A percentile compares a stretch with the other conserved stretches of the same genome.
Evolutionary conservation across 53 echinoderm and acorn worm genomes (phyloP).

Genomic region (Crossaster papposus): DNA sequence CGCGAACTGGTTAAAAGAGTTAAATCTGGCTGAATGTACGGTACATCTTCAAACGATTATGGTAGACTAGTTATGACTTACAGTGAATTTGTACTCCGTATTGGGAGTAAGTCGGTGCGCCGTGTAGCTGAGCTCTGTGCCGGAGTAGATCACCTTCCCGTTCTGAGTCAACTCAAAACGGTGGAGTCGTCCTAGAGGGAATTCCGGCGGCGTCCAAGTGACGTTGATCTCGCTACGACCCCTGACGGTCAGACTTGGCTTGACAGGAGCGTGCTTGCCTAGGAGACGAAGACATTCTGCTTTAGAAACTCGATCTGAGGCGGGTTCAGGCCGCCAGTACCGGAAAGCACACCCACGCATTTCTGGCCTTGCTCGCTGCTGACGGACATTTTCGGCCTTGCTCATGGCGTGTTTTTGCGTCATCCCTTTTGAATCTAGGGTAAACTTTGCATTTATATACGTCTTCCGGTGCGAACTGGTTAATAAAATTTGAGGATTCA

Average conservation of each 20-base stretch:
- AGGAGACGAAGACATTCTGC: neutral
- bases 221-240: constrained; percentile 91
- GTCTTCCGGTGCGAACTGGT: too few species aligned
- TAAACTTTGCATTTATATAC: too few species aligned
- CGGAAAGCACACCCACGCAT: too few species aligned
- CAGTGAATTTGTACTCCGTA: constrained; percentile 93
- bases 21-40: neutral
- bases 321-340: too few species aligned
- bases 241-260: constrained; percentile 78
- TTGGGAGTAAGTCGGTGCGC: constrained; percentile 80
- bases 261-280: constrained; percentile 98
- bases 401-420: too few species aligned
- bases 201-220: constrained; percentile 93
- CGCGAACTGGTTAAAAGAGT: too few species aligned
- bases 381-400: too few species aligned
- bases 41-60: too few species aligned
- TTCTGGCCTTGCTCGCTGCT: too few species aligned
- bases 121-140: constrained; percentile 81
- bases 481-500: too few species aligned
- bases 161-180: constrained; percentile 91
- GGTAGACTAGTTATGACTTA: constrained; percentile 29
- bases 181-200: constrained; percentile 86
- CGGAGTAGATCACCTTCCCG: constrained; percentile 94
- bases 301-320: too few species aligned
- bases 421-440: too few species aligned